Conservation (phyloP, 2,797 vertebrate species). For the Phyllotis vaccarum region DNA sequence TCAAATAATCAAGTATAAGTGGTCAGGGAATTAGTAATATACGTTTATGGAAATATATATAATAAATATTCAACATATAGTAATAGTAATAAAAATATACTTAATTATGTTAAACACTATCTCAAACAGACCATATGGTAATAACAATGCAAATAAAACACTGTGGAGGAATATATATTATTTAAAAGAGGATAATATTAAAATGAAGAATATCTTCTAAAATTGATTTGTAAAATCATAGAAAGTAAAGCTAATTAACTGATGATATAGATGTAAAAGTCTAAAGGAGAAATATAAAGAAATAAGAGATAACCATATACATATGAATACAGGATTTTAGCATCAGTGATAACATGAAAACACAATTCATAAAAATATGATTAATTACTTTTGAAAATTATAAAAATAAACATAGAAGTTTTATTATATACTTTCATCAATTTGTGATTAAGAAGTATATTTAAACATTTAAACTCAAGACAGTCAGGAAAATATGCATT, state of each 20-base stretch:
- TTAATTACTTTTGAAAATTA: not conserved
- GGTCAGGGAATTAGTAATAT: not conserved
- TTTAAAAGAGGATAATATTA: not conserved
- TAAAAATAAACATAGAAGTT: not conserved
- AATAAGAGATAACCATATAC: not conserved
- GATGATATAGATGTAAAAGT: not conserved
- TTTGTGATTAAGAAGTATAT: not conserved
- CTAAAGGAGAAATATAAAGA: not conserved
- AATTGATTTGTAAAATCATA: not conserved
- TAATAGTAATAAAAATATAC: not conserved
- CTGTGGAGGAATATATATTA: not conserved
- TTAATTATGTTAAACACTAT: not conserved
- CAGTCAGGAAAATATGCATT: not conserved
- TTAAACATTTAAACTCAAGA: not conserved
- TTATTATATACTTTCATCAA: not conserved
- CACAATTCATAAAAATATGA: not conserved
- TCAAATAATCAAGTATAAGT: not conserved
- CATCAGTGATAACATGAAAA: not conserved
- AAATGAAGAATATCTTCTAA: not conserved
- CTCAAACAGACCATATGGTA: not conserved
- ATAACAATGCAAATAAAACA: not conserved
- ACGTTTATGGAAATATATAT: not conserved
- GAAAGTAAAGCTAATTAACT: not conserved
- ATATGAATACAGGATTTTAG: not conserved
- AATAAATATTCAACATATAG: not conserved